phyloP scores from a whole-genome alignment of 2,888 invertebrate species.

The Tricholauxania praeusta region DNA sequence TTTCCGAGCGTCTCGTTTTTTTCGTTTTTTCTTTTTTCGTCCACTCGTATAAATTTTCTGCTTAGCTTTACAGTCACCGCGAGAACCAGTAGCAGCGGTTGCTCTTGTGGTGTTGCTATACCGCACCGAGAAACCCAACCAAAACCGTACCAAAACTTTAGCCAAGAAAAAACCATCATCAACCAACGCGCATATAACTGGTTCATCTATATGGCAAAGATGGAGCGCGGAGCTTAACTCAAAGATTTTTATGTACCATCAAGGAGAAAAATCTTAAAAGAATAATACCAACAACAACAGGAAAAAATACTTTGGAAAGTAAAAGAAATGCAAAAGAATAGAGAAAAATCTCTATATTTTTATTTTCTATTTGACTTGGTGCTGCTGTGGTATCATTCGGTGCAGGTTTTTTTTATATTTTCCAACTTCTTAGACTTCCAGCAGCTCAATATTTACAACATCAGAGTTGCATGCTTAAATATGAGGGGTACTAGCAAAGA shows the following conservation, averaged over 20 bases:
- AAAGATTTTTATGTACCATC: no score
- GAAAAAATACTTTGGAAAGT: no score
- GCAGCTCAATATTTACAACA: not conserved
- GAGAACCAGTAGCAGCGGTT: slow-evolving; percentile 69
- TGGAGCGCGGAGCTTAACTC: no score
- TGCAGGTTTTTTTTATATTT: not conserved
- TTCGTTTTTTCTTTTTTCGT: slow-evolving; percentile 17
- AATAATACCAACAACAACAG: no score
- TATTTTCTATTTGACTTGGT: no score
- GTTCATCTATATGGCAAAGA: slow-evolving; percentile 41
- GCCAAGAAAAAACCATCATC: slow-evolving; percentile 23
- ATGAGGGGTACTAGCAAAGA: no score
- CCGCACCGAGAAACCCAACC: slow-evolving; percentile 52
- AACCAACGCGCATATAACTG: slow-evolving; percentile 47
- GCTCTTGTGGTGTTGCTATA: slow-evolving; percentile 62
- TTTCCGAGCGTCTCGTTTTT: slow-evolving; percentile 38
- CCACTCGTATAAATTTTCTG: slow-evolving; percentile 48
- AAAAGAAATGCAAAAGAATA: no score
- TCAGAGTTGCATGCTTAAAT: no score
- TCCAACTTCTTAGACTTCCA: not conserved
- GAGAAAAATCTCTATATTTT: no score
- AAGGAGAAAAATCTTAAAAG: no score
- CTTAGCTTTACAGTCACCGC: slow-evolving; percentile 66
- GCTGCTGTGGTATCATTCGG: no score
- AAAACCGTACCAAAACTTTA: slow-evolving; percentile 42